Conservation (phyloP, 2,113 vertebrate genomes). For the Psettodes erumei region DNA sequence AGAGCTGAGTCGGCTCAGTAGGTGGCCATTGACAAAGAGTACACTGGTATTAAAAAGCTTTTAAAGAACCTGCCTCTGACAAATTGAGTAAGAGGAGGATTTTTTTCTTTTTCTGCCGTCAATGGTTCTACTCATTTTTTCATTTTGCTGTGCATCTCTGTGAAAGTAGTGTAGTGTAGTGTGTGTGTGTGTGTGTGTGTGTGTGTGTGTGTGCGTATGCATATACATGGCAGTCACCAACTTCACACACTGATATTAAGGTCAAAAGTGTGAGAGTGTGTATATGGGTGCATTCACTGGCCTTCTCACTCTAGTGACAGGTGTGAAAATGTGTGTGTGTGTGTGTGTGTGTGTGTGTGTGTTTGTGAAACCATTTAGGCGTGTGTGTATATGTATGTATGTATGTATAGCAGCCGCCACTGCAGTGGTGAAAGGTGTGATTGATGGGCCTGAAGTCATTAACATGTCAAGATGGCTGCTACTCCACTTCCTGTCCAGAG, state of each 20-base stretch:
- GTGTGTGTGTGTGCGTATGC: slow-evolving; percentile 2
- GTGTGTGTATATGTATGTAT: slow-evolving; percentile 37
- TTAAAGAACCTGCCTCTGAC: slow-evolving; percentile 18
- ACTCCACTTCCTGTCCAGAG: slow-evolving; percentile 41
- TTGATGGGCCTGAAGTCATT: slow-evolving; percentile 53
- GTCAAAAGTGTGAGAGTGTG: slow-evolving; percentile 12
- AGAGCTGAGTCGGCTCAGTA: not conserved
- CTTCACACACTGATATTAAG: slow-evolving; percentile 18
- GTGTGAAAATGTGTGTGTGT: slow-evolving; percentile 28
- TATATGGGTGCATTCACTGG: slow-evolving; percentile 17
- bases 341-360: slow-evolving; percentile 8
- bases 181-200: not conserved
- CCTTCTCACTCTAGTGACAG: slow-evolving; percentile 1
- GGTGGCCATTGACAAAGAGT: slow-evolving; percentile 21
- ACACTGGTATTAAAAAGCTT: slow-evolving; percentile 49
- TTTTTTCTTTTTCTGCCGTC: slow-evolving; percentile 6
- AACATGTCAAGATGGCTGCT: slow-evolving; percentile 49
- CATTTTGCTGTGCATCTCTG: not conserved
- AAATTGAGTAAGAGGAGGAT: slow-evolving; percentile 16
- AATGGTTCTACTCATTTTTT: slow-evolving; percentile 15
- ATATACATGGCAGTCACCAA: not conserved
- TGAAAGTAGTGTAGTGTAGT: not conserved
- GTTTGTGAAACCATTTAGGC: slow-evolving; percentile 21
- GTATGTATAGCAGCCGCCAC: slow-evolving; percentile 6
- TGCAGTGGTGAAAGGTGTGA: slow-evolving; percentile 45